Conservation (phyloP, 2,888 invertebrate genomes). For the Cecidostiba fungosa region DNA sequence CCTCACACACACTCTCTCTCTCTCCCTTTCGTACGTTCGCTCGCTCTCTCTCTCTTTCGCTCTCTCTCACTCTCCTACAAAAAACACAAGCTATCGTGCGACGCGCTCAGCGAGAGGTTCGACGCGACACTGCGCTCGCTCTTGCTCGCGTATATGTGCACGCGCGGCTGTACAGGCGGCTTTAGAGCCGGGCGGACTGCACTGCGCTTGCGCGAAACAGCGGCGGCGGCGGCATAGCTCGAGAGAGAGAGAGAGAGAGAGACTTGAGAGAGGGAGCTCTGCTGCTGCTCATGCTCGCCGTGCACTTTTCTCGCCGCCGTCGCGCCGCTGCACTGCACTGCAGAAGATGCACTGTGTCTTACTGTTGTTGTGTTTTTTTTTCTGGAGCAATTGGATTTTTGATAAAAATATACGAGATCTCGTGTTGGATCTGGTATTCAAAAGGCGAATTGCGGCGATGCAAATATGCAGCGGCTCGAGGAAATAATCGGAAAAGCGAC, state of each 20-base stretch:
- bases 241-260: conserved; percentile 61
- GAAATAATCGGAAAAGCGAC: background rate
- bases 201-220: conserved; percentile 66
- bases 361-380: no score
- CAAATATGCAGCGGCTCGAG: no score
- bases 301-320: conserved; percentile 63
- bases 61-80: conserved; percentile 52
- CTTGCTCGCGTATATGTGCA: conserved; percentile 71
- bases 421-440: no score
- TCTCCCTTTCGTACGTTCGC: conserved; percentile 28
- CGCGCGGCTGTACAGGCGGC: conserved; percentile 82
- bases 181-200: conserved; percentile 79
- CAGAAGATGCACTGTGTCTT: background rate
- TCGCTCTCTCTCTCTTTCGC: conserved; percentile 18
- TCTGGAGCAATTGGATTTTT: no score
- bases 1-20: conserved; percentile 27
- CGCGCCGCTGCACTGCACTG: conserved; percentile 53
- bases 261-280: conserved; percentile 77
- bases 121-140: conserved; percentile 79
- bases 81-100: conserved; percentile 78
- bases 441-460: no score
- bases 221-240: conserved; percentile 26
- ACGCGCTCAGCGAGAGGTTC: conserved; percentile 80
- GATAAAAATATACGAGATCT: no score
- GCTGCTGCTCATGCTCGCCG: background rate